Base-by-base conservation (phyloP, 2,888 invertebrate species). In the Machimus rusticus region DNA sequence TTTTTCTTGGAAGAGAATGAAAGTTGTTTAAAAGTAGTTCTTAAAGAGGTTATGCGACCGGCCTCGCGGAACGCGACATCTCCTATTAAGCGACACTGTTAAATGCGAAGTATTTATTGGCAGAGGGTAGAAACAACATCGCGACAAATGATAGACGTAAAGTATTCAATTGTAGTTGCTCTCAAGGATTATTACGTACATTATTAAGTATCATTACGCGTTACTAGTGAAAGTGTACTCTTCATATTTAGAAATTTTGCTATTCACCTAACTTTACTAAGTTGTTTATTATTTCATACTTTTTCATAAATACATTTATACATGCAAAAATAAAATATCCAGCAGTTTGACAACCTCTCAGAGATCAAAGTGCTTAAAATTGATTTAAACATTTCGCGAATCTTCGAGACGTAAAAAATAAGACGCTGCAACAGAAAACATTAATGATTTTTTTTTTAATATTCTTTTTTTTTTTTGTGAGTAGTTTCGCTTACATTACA, bases 271-370 rank as follows among this genome's bases (percentile, higher is more conserved):
- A 77, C 57, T 87, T 79, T 79, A 66, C 57, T 87, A 74, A 66
- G n/a, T 28, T 76, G 6, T 79, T 78, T 46, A 88, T 85, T 87
- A 34, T 81, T 82, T 86, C 43, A 51, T 81, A 81, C 85, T 66
- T 66, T 66, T 66, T 66, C 66, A 66, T 89, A 89, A 89, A 89
- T 89, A 89, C 89, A 88, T 89, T 89, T 89, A 89, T 89, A 89
- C 89, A 90, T 90, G 89, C 89, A 89, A 87, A 84, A 88, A 87
- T 84, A 86, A 89, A 88, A 88, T 87, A 88, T 88, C 85, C 89
- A 89, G 87, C 89, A 88, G 89, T 89, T 82, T 79, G 79, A 79
- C 79, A 79, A 79, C 79, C 28, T 34, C 16, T 23, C 28, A 66
- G 66, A 66, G 66, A 66, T 66, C 66, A 66, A 66, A 66, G 66